Evolutionary conservation across 1,140 invertebrate genomes (phyloP).

Genomic region (Whitmania pigra): DNA sequence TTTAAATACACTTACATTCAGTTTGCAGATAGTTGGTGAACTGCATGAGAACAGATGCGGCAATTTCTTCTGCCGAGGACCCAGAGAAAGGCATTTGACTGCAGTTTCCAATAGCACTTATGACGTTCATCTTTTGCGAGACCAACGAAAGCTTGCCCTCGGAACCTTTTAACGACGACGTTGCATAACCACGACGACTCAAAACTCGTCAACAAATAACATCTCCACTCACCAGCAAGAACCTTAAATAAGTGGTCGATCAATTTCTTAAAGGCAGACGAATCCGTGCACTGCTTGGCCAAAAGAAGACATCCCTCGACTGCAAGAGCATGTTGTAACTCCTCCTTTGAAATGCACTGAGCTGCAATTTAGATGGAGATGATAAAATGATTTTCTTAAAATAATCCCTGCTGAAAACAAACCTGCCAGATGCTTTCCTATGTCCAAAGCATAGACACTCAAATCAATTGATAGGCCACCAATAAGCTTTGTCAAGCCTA

Average conservation of each 20-base stretch:
- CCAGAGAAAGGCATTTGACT: slow-evolving; percentile 58
- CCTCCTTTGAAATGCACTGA: slow-evolving; percentile 56
- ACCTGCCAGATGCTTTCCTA: slow-evolving; percentile 69
- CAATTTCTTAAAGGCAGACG: slow-evolving; percentile 54
- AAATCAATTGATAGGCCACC: slow-evolving; percentile 60
- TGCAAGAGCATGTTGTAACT: slow-evolving; percentile 58
- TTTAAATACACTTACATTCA: slow-evolving; percentile 48
- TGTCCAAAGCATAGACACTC: slow-evolving; percentile 61
- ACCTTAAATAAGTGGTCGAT: slow-evolving; percentile 64
- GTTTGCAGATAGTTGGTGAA: slow-evolving; percentile 62
- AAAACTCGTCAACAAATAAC: neutral
- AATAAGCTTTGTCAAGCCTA: slow-evolving; percentile 60
- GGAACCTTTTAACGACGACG: slow-evolving; percentile 53
- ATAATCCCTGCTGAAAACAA: slow-evolving; percentile 19
- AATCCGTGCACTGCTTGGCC: slow-evolving; percentile 58
- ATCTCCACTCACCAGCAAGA: slow-evolving; percentile 52
- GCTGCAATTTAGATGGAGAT: slow-evolving; percentile 29
- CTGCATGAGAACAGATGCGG: slow-evolving; percentile 51
- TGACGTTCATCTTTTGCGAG: slow-evolving; percentile 73
- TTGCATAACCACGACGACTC: neutral
- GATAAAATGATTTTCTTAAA: neutral
- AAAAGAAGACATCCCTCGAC: slow-evolving; percentile 56
- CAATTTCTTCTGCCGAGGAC: slow-evolving; percentile 49
- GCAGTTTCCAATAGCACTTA: slow-evolving; percentile 65
- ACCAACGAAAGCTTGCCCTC: slow-evolving; percentile 79